Base-by-base conservation (phyloP, 2,113 vertebrate genomes). In the Seriola quinqueradiata region DNA sequence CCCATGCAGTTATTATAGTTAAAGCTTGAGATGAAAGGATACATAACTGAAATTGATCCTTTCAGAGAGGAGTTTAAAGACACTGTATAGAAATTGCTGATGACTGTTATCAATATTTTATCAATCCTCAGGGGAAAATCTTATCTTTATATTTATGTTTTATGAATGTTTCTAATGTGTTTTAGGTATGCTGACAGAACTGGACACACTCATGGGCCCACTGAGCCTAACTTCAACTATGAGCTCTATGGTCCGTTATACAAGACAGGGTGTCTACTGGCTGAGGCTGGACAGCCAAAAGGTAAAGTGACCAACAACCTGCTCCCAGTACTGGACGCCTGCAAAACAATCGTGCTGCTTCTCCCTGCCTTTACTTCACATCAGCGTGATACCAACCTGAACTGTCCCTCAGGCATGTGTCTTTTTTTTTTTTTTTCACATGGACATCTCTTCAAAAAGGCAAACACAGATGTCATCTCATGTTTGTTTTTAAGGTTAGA, bases 201-300 rank as follows among this genome's bases (percentile, higher is more conserved):
- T 99, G 90, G 94, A 96, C 89, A 54, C 92, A 10, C 92, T 77
- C 0, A 77, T 95, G 1, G 95, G 95, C 0, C 42, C 93, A 11
- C 84, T 99, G 90, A 96, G 95, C 64, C 91, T 98, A 59, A 95
- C 93, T 77, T 98, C 98, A 52, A 95, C 92, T 75, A 91, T 97
- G 95, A 90, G 66, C 4, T 92, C 95, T 16, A 91, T 99, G 94
- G 96, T 99, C 59, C 95, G 92, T 67, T 97, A 98, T 79, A 89
- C 87, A 3, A 95, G 96, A 67, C 97, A 97, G 83, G 97, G 96
- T 48, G 95, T 99, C 83, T 94, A 96, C 78, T 96, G 97, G 96
- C 96, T 99, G 64, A 94, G 95, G 83, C 95, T 96, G 92, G 92
- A 95, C 87, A 88, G 91, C 90, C 95, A 86, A 40, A 94, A 85